Base-by-base conservation (phyloP, 2,888 invertebrate species). In the Epirrhoe alternata region DNA sequence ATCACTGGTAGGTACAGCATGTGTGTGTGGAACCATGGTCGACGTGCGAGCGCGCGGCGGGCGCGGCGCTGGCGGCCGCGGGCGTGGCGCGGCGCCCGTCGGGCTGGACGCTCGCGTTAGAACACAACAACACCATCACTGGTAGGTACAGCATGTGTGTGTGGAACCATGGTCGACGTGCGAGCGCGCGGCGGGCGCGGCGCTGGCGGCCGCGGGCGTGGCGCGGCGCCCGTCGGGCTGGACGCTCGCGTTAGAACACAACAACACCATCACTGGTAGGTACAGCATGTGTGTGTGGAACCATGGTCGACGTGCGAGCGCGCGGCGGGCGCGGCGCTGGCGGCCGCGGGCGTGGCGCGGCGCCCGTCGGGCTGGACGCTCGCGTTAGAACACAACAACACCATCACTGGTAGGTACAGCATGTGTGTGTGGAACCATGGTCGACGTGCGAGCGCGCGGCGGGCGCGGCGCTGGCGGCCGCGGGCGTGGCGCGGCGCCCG, bases 261-360 rank as follows among this genome's bases (percentile, higher is more conserved):
- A 95, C 6, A 95, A 95, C 62, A 88, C 94, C 53, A 82, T 94
- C 31, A 94, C 95, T 14, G 93, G 93, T 91, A 62, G 69, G 84
- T 90, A 8, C 91, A 88, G 12, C 88, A 88, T 53, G 97, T 98
- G 42, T 95, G 96, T 67, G 97, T 98, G 42, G 98, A 99, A 78
- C 97, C 99, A 0, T 99, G 99, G 99, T 98, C 97, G 6, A 97
- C 97, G 12, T 98, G 98, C 77, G 98, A 98, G 88, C 97, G 98
- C 79, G 96, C 96, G 0, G 96, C 96, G 14, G 93, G 95, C 56
- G 83, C 95, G 7, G 97, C 97, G 3, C 94, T 97, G 10, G 87
- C 94, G 0, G 90, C 96, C 3, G 93, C 94, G 2, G 95, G 95
- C 47, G 71, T 89, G 0, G 92, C 94, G 5, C 89, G 77, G 12